phyloP scores from a whole-genome alignment of 1,140 invertebrate genomes.

The Lithobius niger region DNA sequence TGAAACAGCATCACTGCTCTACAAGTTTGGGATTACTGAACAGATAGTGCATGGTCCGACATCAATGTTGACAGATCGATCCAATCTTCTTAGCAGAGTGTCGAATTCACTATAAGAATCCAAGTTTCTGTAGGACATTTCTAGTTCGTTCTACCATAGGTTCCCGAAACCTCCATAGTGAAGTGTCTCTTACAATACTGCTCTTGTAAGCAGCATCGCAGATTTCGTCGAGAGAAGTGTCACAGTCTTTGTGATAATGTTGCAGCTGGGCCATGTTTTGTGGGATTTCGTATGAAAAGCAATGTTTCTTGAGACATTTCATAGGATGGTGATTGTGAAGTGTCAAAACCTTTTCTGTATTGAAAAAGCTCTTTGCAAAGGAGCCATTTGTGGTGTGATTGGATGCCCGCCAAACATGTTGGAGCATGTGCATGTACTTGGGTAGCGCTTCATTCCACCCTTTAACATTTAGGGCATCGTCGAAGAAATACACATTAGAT shows the following conservation, averaged over 20 bases:
- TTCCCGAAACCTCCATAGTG: slow-evolving; percentile 75
- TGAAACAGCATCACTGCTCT: no score
- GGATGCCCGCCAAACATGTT: slow-evolving; percentile 76
- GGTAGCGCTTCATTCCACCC: slow-evolving; percentile 31
- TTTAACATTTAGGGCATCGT: slow-evolving; percentile 68
- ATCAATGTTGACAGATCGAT: no score
- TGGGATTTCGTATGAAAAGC: slow-evolving; percentile 72
- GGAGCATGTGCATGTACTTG: slow-evolving; percentile 32
- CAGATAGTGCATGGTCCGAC: no score
- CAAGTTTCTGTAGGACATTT: slow-evolving; percentile 19
- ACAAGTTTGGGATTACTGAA: no score
- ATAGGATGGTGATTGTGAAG: slow-evolving; percentile 88
- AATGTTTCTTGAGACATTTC: slow-evolving; percentile 64
- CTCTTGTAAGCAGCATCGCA: slow-evolving; percentile 64
- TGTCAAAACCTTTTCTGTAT: slow-evolving; percentile 71
- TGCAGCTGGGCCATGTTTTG: slow-evolving; percentile 74
- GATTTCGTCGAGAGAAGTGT: slow-evolving; percentile 69
- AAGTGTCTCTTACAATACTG: slow-evolving; percentile 67
- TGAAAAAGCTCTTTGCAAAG: slow-evolving; percentile 89
- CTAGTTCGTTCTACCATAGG: slow-evolving; percentile 20
- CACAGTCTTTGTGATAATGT: slow-evolving; percentile 85
- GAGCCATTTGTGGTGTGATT: slow-evolving; percentile 88
- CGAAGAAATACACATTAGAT: slow-evolving; percentile 86
- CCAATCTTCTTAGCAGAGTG: no score
- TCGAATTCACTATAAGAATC: slow-evolving; percentile 15